Base-by-base conservation (phyloP, 2,113 vertebrate species). In the Myotis davidii region DNA sequence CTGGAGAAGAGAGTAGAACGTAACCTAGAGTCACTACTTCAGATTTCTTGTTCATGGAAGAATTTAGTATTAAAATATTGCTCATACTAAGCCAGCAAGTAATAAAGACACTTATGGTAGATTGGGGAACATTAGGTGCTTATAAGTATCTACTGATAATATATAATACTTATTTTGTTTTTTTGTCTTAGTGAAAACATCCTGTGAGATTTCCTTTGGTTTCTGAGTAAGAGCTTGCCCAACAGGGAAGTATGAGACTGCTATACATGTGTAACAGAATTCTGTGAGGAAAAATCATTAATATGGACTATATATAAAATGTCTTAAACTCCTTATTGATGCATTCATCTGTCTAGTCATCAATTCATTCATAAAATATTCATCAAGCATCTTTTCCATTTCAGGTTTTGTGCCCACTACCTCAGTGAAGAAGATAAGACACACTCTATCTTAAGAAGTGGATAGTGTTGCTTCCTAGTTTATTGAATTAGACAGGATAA, bases 41-140 rank as follows among this genome's bases (percentile, higher is more conserved):
- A 42, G 72, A 76, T 18, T 42, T 61, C 11, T 27, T 14, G 13
- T 42, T 85, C 25, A 10, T 29, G 27, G 16, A 42, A 74, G 54
- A 74, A 83, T 20, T 70, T 79, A 70, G n/a, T 64, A 42, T 85
- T 50, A 93, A 50, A 85, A 37, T 83, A 77, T 65, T 88, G 90
- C 59, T 88, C 73, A 56, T n/a, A n/a, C 6, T 72, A 84, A 90
- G n/a, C 1, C 65, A 77, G 42, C 6, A 69, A 73, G 18, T 61
- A 34, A 69, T 34, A 90, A 79, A 10, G 1, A 45, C 6, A 52
- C 8, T 84, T 45, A 29, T 6, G 21, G 25, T 32, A 65, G 8
- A 21, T 0, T 73, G 18, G 42, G 59, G 14, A 87, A n/a, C 9
- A 69, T 45, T 78, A 73, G 14, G 17, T 78, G 39, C 10, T 42